Base-by-base conservation (phyloP, 2,888 invertebrate genomes). In the Drosophila merina region DNA sequence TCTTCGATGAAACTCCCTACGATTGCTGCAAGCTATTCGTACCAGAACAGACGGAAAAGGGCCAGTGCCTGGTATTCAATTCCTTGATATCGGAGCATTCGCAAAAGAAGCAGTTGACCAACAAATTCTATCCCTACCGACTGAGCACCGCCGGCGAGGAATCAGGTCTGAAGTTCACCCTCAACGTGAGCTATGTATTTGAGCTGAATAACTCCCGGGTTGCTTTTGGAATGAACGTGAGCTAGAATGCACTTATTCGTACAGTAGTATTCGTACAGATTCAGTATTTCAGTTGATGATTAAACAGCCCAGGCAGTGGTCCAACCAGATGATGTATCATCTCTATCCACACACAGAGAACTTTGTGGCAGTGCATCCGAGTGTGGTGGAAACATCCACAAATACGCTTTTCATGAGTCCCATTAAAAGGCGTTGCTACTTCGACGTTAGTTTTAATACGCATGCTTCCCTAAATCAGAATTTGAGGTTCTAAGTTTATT, bases 1-100 rank as follows among this genome's bases (percentile, higher is more conserved):
- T 89, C 86, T 93, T 92, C 88, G 90, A 92, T 8, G 89, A 91
- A 38, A 79, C 86, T 5, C 58, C 78, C 9, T 79, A 90, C 12
- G 88, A 92, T 10, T 93, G 93, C 66, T 93, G 93, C 64, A 88
- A 90, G 25, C 77, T 92, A 3, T 92, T 93, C 72, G 89, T 92
- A 44, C 70, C 85, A 2, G 93, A 93, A 72, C 88, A 79, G 58
- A 92, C 92, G 1, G 91, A 92, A 31, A 89, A 88, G 48, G 93
- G 93, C 0, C 31, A 33, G 28, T 93, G 93, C 55, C 88, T 92
- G 82, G 90, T 92, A 0, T 93, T 93, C 78, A 93, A 93, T 76
- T 92, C 92, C 0, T 79, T 89, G 20, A 77, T 89, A 2, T 89
- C 90, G 10, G 77, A 79, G 0, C 75, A 84, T 9, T 89, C 90